Percentiles rank a stretch among this genome's conserved stretches.
Conservation (phyloP, 2,888 invertebrate genomes). For the Sipha maydis region DNA sequence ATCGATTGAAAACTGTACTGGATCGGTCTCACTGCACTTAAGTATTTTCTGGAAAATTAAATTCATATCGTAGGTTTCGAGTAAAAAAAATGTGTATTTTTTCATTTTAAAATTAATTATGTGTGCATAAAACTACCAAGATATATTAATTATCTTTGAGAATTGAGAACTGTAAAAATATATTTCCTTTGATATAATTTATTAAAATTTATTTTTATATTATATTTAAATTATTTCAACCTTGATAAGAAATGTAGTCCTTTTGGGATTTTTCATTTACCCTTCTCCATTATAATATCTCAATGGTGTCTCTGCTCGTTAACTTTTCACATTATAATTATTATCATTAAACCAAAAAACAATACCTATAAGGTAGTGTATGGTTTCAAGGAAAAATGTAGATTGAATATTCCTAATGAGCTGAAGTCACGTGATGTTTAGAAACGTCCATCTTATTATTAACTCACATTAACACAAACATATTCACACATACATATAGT, state of each 20-base stretch:
- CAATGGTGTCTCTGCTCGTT: neutral
- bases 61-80: too few relatives aligned
- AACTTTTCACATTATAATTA: neutral
- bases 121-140: neutral
- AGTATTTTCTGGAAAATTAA: too few relatives aligned
- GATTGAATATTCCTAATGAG: conserved; percentile 43
- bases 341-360: neutral
- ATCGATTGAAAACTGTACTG: too few relatives aligned
- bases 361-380: neutral
- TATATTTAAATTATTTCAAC: too few relatives aligned
- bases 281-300: neutral
- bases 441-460: conserved; percentile 43
- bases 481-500: neutral
- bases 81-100: neutral
- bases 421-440: conserved; percentile 38
- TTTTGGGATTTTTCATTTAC: too few relatives aligned
- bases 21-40: too few relatives aligned
- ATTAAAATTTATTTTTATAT: neutral
- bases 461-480: conserved; percentile 8
- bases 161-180: neutral
- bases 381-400: conserved; percentile 16
- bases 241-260: too few relatives aligned
- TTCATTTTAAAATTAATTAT: neutral
- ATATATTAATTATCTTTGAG: neutral
- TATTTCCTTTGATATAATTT: neutral